phyloP scores from a whole-genome alignment of 2,113 vertebrate species.

The Cercopithecus mona region DNA sequence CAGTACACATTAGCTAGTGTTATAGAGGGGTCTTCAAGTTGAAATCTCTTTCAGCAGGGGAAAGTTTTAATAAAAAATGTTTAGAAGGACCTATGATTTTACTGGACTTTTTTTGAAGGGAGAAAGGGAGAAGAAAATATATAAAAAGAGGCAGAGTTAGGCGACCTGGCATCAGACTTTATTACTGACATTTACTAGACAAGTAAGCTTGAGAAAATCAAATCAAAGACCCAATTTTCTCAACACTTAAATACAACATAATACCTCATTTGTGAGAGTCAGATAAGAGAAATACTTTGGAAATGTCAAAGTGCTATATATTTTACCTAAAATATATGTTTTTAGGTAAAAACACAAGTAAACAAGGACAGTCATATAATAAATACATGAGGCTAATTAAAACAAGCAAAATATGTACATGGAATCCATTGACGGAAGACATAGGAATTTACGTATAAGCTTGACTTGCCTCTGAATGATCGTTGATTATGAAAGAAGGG shows the following conservation, averaged over 20 bases:
- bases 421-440: not conserved
- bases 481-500: not conserved
- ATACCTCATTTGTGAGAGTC: not conserved
- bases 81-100: not conserved
- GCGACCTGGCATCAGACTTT: conserved; percentile 11
- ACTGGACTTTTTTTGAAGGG: not conserved
- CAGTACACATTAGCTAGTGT: not conserved
- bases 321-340: no score
- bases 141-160: not conserved
- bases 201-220: not conserved
- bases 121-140: not conserved
- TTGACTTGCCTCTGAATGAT: not conserved
- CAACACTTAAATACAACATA: conserved; percentile 10
- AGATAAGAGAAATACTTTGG: not conserved
- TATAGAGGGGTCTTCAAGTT: not conserved
- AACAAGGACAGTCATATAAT: not conserved
- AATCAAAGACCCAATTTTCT: not conserved
- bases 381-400: not conserved
- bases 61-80: not conserved
- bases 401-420: not conserved
- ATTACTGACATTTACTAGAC: not conserved
- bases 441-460: not conserved
- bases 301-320: not conserved
- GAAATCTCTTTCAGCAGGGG: not conserved
- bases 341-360: conserved; percentile 17